phyloP scores from a whole-genome alignment of 2,888 invertebrate species.

The Tortrix viridana region DNA sequence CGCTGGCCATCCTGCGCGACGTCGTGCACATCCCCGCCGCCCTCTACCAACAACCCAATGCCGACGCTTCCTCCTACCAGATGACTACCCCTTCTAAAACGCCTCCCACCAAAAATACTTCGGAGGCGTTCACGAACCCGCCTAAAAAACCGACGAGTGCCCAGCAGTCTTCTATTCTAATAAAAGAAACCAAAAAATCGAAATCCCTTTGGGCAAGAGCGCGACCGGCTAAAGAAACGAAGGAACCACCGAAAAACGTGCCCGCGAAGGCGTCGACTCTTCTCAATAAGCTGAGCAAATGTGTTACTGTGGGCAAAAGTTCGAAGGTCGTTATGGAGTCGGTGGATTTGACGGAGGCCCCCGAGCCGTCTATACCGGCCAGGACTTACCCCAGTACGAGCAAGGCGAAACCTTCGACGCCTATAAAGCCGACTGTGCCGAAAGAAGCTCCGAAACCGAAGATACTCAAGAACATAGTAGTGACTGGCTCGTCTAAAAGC shows the following conservation, averaged over 20 bases:
- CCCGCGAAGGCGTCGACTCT: neutral
- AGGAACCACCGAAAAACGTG: neutral
- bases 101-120: too few species aligned
- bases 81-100: too few species aligned
- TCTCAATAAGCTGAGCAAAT: slow-evolving; percentile 14
- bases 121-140: too few species aligned
- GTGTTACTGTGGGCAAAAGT: neutral
- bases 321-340: slow-evolving; percentile 17
- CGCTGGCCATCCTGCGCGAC: slow-evolving; percentile 62
- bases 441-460: slow-evolving; percentile 19
- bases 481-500: slow-evolving; percentile 51
- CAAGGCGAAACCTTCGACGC: neutral
- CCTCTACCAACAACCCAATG: slow-evolving; percentile 19
- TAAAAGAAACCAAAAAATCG: neutral
- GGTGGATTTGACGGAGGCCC: slow-evolving; percentile 38
- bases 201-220: too few species aligned
- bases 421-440: slow-evolving; percentile 9
- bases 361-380: slow-evolving; percentile 17
- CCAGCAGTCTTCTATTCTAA: neutral
- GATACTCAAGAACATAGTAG: slow-evolving; percentile 35
- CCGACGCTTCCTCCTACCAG: too few species aligned
- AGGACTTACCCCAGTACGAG: neutral
- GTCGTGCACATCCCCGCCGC: slow-evolving; percentile 68
- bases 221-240: neutral
- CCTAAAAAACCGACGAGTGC: neutral